Base-by-base conservation (phyloP, 2,888 invertebrate genomes). In the Drosophila lacicola region DNA sequence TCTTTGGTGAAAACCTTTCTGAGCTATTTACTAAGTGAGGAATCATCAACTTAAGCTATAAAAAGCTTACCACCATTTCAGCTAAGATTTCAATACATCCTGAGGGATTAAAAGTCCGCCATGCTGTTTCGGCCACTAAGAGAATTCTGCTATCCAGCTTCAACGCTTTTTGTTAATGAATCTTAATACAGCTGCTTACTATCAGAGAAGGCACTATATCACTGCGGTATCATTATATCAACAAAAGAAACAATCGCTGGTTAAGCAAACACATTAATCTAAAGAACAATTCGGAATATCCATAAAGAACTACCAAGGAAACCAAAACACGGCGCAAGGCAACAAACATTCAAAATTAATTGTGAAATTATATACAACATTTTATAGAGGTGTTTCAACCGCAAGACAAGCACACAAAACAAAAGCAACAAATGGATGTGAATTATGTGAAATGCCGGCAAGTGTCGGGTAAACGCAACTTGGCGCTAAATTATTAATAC, bases 401-500 rank as follows among this genome's bases (percentile, higher is more conserved):
- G 11, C 53, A 46, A 46, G 41, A 41, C 58, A 53, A 34, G 37
- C 41, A 37, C 39, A 39, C 41, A 39, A 34, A 45, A 37, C 39
- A 39, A 50, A 39, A 34, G 44, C 25, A 14, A 61, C 64, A 74
- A 76, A 78, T 76, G 78, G 74, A 66, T 60, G 83, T 84, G 73
- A 87, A 84, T 78, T 74, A 81, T 84, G 77, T 68, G 82, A 70
- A 84, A 74, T 74, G 84, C 69, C 70, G 77, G 64, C 70, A 71
- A 82, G 74, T 74, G 81, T 81, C 81, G 75, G 71, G 78, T 83
- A 83, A 83, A 82, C 74, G 69, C 75, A 72, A 63, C 49, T 72
- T 47, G 67, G 61, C 74, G 70, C 70, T 84, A 84, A 85, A 85
- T 87, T 85, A 85, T 87, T 82, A 85, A 85, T 85, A 82, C 82